phyloP scores from a whole-genome alignment of 2,113 vertebrate species.

The Anoplopoma fimbria region DNA sequence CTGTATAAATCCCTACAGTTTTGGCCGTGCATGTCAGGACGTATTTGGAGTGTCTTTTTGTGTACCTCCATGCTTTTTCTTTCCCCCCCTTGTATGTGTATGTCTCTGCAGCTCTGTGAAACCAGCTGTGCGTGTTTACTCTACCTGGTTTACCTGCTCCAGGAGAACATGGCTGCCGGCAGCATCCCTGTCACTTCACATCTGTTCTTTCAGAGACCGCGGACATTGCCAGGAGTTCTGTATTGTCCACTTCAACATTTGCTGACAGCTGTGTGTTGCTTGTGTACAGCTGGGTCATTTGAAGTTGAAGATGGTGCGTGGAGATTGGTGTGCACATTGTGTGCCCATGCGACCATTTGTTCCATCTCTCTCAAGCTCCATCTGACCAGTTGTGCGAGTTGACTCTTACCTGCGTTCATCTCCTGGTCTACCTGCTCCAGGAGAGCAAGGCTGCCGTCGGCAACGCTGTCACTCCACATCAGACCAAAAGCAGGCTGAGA shows the following conservation, averaged over 20 bases:
- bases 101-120: slow-evolving; percentile 56
- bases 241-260: slow-evolving; percentile 9
- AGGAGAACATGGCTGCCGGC: slow-evolving; percentile 67
- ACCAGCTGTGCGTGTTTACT: slow-evolving; percentile 75
- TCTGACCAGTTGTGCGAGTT: slow-evolving; percentile 69
- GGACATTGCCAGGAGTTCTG: slow-evolving; percentile 23
- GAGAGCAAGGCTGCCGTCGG: slow-evolving; percentile 59
- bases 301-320: background rate
- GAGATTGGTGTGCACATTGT: background rate
- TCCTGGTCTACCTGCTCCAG: slow-evolving; percentile 80
- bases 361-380: slow-evolving; percentile 53
- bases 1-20: slow-evolving; percentile 34
- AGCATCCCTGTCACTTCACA: slow-evolving; percentile 54
- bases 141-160: slow-evolving; percentile 82
- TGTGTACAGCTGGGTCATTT: slow-evolving; percentile 11
- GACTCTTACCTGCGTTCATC: slow-evolving; percentile 69
- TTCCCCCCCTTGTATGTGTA: slow-evolving; percentile 23
- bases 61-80: slow-evolving; percentile 12
- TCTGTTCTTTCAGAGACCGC: slow-evolving; percentile 37
- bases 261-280: background rate
- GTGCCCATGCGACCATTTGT: slow-evolving; percentile 54
- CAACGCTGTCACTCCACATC: slow-evolving; percentile 59
- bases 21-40: slow-evolving; percentile 44
- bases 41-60: slow-evolving; percentile 32
- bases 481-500: slow-evolving; percentile 13